Evolutionary conservation across 2,113 vertebrate species (phyloP), one percentile per base, ranked within the genome.

Genomic region (Nycticorax nycticorax): DNA sequence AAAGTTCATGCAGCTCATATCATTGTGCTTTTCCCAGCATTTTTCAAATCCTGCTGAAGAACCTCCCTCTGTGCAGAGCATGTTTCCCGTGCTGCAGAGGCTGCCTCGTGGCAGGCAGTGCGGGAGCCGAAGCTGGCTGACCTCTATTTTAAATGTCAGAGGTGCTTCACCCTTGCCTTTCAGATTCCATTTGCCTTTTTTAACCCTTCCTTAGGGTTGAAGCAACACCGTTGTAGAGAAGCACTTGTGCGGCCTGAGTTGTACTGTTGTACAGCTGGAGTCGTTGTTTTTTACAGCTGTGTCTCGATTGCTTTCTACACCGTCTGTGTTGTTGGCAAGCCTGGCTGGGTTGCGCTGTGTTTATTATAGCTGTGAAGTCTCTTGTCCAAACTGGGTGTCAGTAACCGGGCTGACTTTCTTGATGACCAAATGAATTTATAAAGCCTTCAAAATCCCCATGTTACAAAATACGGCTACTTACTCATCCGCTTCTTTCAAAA

Each of bases 111-210:
- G 39, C 43, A 48, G 55, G 67, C 45, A 33, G 18, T 8, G 56
- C 30, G 39, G 72, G 90, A 62, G 60, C 75, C 39, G n/a, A 52
- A 63, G 67, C 92, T 98, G 97, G 55, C 97, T 98, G 98, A 98
- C 97, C 98, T 95, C 94, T 92, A 1, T 32, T 96, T 85, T 96
- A 98, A 98, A 98, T 98, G 98, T 98, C 98, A 98, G 69, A 20
- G 26, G 37, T 64, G 77, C 85, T 95, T 69, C 92, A 66, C 69
- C 88, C 75, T 39, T 66, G 67, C 74, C 62, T 88, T 97, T 91
- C 74, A 74, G 67, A 95, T 92, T 66, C 81, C 69, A 8, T 43
- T 72, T 92, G 94, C 93, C 71, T 92, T 39, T 62, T 95, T 96
- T 96, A 97, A 92, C 87, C 68, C 73, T 85, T 93, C 45, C 85